Evolutionary conservation across 2,888 invertebrate genomes (phyloP).

Genomic region (Torymus tubicola): DNA sequence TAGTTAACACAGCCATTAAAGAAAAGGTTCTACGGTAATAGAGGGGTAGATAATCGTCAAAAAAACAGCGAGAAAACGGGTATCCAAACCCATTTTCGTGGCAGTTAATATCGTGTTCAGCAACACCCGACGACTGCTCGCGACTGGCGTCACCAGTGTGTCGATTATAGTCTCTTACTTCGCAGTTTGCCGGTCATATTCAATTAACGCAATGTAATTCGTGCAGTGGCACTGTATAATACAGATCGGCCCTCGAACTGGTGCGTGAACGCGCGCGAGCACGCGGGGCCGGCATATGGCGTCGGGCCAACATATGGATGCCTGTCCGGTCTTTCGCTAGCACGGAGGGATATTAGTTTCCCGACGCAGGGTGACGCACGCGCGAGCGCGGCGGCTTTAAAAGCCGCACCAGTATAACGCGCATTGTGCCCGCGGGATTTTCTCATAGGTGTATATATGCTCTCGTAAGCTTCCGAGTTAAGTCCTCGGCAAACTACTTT

Average conservation of each 20-base stretch:
- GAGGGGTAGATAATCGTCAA: background rate
- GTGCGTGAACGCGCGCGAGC: background rate
- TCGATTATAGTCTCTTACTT: constrained; percentile 43
- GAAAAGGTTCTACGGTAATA: too few relatives aligned
- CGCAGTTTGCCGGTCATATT: constrained; percentile 59
- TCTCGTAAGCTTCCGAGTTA: background rate
- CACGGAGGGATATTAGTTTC: too few relatives aligned
- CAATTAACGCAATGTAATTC: constrained; percentile 67
- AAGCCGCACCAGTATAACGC: background rate
- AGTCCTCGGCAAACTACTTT: constrained; percentile 33
- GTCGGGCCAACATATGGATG: constrained; percentile 65
- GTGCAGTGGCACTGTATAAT: constrained; percentile 40
- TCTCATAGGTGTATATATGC: background rate
- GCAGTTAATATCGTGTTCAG: constrained; percentile 7
- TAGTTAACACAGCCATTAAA: too few relatives aligned
- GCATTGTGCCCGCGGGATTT: constrained; percentile 12
- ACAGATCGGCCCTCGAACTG: constrained; percentile 22
- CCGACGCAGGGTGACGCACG: too few relatives aligned
- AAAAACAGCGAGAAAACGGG: background rate
- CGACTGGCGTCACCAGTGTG: constrained; percentile 8
- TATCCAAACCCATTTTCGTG: too few relatives aligned
- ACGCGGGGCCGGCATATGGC: constrained; percentile 61
- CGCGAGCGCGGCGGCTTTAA: background rate
- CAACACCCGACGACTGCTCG: background rate
- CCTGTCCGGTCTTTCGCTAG: too few relatives aligned